These are phyloP conservation scores for Cetoscarus ocellatus DNA, from an alignment of 2,797 vertebrate species.

Conservation along the genomic window DNA sequence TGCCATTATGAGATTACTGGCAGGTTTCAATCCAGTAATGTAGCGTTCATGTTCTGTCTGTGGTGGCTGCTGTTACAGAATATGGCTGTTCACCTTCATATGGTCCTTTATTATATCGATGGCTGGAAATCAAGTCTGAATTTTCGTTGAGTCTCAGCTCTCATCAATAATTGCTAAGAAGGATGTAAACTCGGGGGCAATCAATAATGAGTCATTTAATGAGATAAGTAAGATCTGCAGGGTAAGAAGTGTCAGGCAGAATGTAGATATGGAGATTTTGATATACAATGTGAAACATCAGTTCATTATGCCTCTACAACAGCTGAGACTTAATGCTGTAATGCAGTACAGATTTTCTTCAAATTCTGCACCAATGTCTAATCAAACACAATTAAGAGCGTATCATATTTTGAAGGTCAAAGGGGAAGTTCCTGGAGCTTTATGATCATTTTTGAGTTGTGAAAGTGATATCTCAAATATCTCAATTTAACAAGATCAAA, in stretches of 20 bases:
- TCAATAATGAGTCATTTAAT: slow-evolving; percentile 57
- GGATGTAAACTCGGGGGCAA: slow-evolving; percentile 52
- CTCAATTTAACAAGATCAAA: too few species aligned
- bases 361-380: too few species aligned
- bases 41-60: slow-evolving; percentile 42
- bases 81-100: slow-evolving; percentile 59
- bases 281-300: neutral
- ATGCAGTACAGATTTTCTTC: neutral
- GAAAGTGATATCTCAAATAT: too few species aligned
- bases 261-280: neutral
- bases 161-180: slow-evolving; percentile 53
- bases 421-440: too few species aligned
- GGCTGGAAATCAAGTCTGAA: slow-evolving; percentile 50
- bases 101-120: slow-evolving; percentile 59
- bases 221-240: slow-evolving; percentile 41
- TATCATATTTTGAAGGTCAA: too few species aligned
- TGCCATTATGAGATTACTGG: slow-evolving; percentile 61
- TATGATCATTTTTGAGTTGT: too few species aligned
- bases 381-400: too few species aligned
- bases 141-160: slow-evolving; percentile 53
- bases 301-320: too few species aligned
- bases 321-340: too few species aligned
- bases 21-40: slow-evolving; percentile 64
- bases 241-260: neutral
- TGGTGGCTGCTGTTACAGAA: slow-evolving; percentile 41